Percentiles rank a stretch among this genome's conserved stretches.
These are phyloP conservation scores for Malaclemys terrapin DNA, from an alignment of 2,113 vertebrate species.

Conservation along the genomic window DNA sequence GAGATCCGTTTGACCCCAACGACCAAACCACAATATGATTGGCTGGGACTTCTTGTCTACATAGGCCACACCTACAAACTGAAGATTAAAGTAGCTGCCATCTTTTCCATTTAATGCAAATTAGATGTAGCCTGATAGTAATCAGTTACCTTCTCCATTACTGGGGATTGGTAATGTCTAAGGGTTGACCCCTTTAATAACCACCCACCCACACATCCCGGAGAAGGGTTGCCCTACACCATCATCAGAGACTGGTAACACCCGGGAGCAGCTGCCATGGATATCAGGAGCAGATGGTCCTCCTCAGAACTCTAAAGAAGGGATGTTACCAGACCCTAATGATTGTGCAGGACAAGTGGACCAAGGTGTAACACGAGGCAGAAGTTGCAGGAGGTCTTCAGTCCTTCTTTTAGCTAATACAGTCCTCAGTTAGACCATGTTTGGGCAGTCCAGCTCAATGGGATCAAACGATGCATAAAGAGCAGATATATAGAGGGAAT, in stretches of 20 bases:
- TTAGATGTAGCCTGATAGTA: background rate
- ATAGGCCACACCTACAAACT: background rate
- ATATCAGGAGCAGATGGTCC: background rate
- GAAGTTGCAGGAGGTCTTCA: background rate
- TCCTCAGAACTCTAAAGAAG: background rate
- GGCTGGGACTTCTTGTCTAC: background rate
- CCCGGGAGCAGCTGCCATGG: background rate
- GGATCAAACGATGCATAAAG: background rate
- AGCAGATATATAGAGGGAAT: background rate
- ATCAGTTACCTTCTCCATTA: background rate
- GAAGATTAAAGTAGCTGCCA: background rate
- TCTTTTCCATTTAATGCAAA: background rate
- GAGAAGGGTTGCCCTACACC: background rate
- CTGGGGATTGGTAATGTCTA: background rate
- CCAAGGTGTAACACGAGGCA: rapidly evolving
- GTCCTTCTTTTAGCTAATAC: background rate
- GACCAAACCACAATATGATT: background rate
- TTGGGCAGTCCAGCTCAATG: background rate
- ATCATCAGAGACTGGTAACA: background rate
- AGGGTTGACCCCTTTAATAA: background rate
- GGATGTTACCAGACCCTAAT: background rate
- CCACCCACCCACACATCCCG: background rate
- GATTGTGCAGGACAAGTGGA: background rate
- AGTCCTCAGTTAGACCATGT: background rate
- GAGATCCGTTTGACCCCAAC: background rate